Evolutionary conservation across 2,797 vertebrate species (phyloP).

Genomic region (Podarcis siculus): DNA sequence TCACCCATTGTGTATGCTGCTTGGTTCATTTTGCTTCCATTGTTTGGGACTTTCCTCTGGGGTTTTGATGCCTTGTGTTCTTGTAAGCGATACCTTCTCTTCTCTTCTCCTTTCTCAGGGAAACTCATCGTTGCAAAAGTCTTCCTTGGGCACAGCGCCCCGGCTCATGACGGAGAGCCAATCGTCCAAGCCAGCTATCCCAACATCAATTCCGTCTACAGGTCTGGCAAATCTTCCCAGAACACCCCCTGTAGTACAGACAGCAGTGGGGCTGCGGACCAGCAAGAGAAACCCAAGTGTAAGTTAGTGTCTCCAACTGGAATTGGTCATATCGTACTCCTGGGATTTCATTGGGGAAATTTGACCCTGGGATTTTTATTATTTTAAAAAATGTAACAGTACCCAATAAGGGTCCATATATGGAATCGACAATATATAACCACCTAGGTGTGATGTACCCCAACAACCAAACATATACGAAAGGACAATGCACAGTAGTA

Average conservation of each 20-base stretch:
- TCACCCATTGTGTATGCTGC: not conserved
- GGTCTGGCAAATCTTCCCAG: constrained; percentile 66
- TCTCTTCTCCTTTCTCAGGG: constrained; percentile 70
- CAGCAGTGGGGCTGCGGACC: not conserved
- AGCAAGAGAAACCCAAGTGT: constrained; percentile 22
- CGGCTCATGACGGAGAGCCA: constrained; percentile 68
- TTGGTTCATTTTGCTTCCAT: too few species aligned
- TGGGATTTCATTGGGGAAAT: not conserved
- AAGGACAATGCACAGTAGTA: too few species aligned
- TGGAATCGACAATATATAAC: too few species aligned
- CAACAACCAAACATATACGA: too few species aligned
- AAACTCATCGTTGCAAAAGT: constrained; percentile 84
- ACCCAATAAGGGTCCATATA: too few species aligned
- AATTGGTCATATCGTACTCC: not conserved
- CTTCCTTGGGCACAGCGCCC: constrained; percentile 82
- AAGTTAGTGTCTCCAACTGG: not conserved
- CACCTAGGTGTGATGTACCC: too few species aligned
- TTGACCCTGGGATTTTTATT: not conserved
- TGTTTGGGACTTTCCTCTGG: not conserved
- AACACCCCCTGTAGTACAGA: constrained; percentile 34
- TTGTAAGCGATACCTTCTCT: not conserved
- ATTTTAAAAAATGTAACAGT: too few species aligned
- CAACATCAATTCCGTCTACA: constrained; percentile 81
- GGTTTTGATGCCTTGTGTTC: not conserved
- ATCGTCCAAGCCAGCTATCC: constrained; percentile 74